A percentile compares a stretch with the other conserved stretches of the same genome.
These are phyloP conservation scores for Schizaphis graminum DNA, from an alignment of 2,888 invertebrate species.

Conservation along the genomic window DNA sequence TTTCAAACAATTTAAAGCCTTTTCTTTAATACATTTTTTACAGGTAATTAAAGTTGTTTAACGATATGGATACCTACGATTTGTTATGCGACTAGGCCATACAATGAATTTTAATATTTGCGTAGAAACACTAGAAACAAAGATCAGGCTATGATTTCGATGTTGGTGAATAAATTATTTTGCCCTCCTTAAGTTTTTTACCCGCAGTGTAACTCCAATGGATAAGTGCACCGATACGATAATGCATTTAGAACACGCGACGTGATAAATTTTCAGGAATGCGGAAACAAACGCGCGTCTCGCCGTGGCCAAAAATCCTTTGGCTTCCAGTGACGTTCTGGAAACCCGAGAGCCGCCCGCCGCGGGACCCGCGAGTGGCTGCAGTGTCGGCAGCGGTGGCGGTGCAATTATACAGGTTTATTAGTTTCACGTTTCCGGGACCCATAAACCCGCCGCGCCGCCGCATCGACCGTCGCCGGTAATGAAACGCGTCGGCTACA, in stretches of 20 bases:
- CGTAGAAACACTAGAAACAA: no score
- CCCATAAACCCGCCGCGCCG: slow-evolving; percentile 44
- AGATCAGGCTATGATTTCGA: no score
- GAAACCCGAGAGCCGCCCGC: slow-evolving; percentile 48
- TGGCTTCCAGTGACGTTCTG: slow-evolving; percentile 28
- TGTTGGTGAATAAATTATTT: no score
- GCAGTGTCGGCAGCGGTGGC: not conserved
- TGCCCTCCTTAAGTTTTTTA: no score
- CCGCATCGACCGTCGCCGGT: not conserved
- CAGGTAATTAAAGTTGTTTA: no score
- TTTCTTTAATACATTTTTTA: no score
- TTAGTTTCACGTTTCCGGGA: slow-evolving; percentile 62
- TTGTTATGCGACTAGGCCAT: no score
- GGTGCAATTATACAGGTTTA: slow-evolving; percentile 60
- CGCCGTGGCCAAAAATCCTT: slow-evolving; percentile 24
- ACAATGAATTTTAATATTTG: no score
- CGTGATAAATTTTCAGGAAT: not conserved
- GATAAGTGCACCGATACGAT: not conserved
- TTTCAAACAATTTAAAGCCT: no score
- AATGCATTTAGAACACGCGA: not conserved
- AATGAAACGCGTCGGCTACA: slow-evolving; percentile 38
- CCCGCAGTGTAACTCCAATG: not conserved
- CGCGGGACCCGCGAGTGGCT: not conserved
- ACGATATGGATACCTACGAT: no score
- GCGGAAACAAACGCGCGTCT: not conserved